Evolutionary conservation across 1,140 invertebrate species (phyloP).

Genomic region (Copidosoma floridanum): DNA sequence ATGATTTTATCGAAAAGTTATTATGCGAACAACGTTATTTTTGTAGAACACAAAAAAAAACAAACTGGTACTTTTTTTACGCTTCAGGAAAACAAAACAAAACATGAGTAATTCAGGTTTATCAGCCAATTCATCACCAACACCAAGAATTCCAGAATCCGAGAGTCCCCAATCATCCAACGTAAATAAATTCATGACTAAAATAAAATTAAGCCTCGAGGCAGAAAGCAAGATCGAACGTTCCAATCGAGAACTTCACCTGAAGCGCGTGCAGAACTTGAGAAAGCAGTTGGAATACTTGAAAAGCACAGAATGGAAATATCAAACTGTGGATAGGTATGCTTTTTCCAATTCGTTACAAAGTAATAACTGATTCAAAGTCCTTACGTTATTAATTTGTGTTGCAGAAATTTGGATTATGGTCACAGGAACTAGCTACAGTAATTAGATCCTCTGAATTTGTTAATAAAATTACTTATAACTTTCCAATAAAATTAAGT

Average conservation of each 20-base stretch:
- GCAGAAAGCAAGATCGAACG: conserved; percentile 47
- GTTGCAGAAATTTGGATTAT: conserved; percentile 1
- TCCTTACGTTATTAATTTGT: not conserved
- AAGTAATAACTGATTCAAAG: too few species aligned
- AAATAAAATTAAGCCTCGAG: conserved; percentile 49
- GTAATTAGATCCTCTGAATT: too few species aligned
- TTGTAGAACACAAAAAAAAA: too few species aligned
- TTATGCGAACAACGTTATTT: too few species aligned
- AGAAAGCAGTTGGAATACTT: conserved; percentile 68
- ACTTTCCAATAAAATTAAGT: too few species aligned
- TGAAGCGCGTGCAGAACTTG: conserved; percentile 64
- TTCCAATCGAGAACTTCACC: conserved; percentile 55
- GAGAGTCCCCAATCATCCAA: conserved; percentile 47
- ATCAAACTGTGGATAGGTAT: conserved; percentile 58
- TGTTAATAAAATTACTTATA: too few species aligned
- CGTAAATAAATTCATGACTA: conserved; percentile 46
- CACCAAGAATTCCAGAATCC: conserved; percentile 43
- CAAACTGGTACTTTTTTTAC: too few species aligned
- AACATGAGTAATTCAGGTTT: conserved; percentile 49
- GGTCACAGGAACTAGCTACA: too few species aligned
- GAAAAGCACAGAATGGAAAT: conserved; percentile 69
- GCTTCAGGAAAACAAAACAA: conserved; percentile 28
- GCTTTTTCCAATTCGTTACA: too few species aligned
- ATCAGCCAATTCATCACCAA: conserved; percentile 44
- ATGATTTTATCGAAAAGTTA: too few species aligned